Base-by-base conservation (phyloP, 2,113 vertebrate species). In the Pterocles gutturalis region DNA sequence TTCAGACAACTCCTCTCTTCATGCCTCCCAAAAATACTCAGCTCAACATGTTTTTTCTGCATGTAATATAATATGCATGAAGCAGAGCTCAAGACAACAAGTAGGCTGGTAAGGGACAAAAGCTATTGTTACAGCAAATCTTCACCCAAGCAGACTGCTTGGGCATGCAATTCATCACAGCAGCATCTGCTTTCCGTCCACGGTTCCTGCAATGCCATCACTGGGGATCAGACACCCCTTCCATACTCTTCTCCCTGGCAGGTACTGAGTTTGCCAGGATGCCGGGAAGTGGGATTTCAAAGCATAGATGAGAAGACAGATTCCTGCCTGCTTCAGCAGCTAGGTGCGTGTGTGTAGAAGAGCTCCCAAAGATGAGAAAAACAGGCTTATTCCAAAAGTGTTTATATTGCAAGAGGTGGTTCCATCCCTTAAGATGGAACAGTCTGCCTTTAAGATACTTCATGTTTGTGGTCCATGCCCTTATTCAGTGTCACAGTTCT, bases 171-270 rank as follows among this genome's bases (percentile, higher is more conserved):
- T 67, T 33, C 60, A 33, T n/a, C 8, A 17, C 41, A 73, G 58
- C n/a, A 71, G 43, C 34, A 11, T 64, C 38, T 80, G 31, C 25
- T 89, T 88, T 77, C 33, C 34, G 33, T 24, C 17, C 71, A 15
- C 0, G 0, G 12, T 4, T 86, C 36, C 58, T 61, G 29, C 49
- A 76, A 58, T 2, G 1, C 6, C 0, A 0, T 28, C 1, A 0
- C 13, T 45, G 29, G 25, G 64, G 17, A 34, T 34, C 54, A 83
- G 62, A 65, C 15, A 65, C 9, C 18, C 17, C 21, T 43, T 51
- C 21, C 41, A 38, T 1, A 3, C 12, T 66, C 21, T 84, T 62
- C 24, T 58, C 24, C 17, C 41, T 66, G 54, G 10, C 46, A 81
- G 28, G 20, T 48, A 41, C 16, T 13, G 54, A 61, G 21, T 57